Base-by-base conservation (phyloP, 2,113 vertebrate species). In the Dromaius novaehollandiae region DNA sequence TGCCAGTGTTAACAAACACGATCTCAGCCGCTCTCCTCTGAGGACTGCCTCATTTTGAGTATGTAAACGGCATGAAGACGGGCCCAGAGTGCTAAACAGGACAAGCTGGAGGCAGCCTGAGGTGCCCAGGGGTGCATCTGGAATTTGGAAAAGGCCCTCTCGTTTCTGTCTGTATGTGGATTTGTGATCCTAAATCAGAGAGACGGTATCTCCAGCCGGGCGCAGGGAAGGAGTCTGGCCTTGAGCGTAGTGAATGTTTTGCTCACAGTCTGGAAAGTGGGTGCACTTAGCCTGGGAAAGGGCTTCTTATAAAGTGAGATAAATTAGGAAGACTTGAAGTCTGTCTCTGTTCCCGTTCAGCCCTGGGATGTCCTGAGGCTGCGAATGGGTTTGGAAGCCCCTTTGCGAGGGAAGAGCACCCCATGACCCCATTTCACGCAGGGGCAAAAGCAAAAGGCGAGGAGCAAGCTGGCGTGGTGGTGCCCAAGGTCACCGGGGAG, bases 391-490 rank as follows among this genome's bases (percentile, higher is more conserved):
- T 13, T 74, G 87, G 11, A 70, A 92, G 7, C 42, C 32, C 38
- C 51, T 71, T 86, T 85, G 42, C 5, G 6, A 24, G 46, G n/a
- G 60, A 30, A 71, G 38, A 38, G 42, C 3, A 13, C 13, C 36
- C 1, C 6, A 1, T 74, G 48, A 14, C 46, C 44, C 42, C 0
- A 0, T 78, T 73, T 55, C 51, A 28, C 0, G 0, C 24, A 11
- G 12, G 42, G 10, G n/a, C 44, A 73, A 4, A 73, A 79, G 18
- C 42, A 75, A 70, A 58, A 80, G 42, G 48, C 68, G 69, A 9
- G 11, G 18, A 24, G 73, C 30, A 25, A 13, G 63, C 36, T 25
- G 56, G 24, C 5, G 13, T 34, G 44, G 20, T 4, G 53, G 20
- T 44, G 66, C 44, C 69, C 77, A 85, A 82, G 81, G 81, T 94